Conservation (phyloP, 2,113 vertebrate genomes). For the Bujurquina vittata region DNA sequence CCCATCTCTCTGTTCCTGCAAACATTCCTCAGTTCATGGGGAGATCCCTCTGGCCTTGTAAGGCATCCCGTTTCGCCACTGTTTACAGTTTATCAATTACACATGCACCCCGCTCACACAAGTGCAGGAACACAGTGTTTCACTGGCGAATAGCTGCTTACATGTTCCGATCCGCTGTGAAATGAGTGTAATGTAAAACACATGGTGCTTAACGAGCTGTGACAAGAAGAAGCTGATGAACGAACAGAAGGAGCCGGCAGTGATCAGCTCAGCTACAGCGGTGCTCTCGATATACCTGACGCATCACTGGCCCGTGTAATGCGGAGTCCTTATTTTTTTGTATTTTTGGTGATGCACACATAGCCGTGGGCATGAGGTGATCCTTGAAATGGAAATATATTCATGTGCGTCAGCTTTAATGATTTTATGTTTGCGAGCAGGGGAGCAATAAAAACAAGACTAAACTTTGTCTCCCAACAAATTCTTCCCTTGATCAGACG, state of each 20-base stretch:
- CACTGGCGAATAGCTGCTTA: slow-evolving; percentile 31
- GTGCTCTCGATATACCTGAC: not conserved
- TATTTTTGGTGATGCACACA: not conserved
- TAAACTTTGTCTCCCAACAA: not conserved
- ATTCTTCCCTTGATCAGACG: slow-evolving; percentile 62
- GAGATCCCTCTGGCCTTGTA: slow-evolving; percentile 82
- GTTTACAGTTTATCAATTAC: slow-evolving; percentile 79
- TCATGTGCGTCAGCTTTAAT: not conserved
- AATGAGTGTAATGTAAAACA: slow-evolving; percentile 41
- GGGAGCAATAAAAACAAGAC: slow-evolving; percentile 1
- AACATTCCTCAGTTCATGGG: slow-evolving; percentile 76
- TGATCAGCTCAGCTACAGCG: not conserved
- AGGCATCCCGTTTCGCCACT: slow-evolving; percentile 72
- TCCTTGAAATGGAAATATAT: not conserved
- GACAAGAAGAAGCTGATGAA: not conserved
- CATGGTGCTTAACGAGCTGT: slow-evolving; percentile 13
- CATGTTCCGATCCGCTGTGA: slow-evolving; percentile 31
- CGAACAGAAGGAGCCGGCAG: not conserved
- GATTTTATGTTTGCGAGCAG: slow-evolving; percentile 12
- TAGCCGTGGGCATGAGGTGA: not conserved
- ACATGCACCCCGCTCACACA: slow-evolving; percentile 31
- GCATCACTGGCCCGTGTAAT: not conserved
- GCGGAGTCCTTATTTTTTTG: not conserved
- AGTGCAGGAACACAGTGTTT: slow-evolving; percentile 59
- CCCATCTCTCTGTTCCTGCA: slow-evolving; percentile 38